Base-by-base conservation (phyloP, 2,797 vertebrate species). In the Chaetophractus vellerosus region DNA sequence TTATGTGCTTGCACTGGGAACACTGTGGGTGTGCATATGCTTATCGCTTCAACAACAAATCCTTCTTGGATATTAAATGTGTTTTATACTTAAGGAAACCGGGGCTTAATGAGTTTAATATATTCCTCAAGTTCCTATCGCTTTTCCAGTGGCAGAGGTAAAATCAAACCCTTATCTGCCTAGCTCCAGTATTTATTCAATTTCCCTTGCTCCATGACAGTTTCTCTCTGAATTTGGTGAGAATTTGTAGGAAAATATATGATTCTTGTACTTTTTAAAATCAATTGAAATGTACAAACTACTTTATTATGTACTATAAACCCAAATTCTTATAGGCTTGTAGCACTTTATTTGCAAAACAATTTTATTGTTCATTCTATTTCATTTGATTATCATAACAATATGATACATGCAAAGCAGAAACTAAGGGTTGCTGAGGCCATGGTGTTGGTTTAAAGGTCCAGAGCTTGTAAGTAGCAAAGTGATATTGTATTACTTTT, bases 221-320 rank as follows among this genome's bases (percentile, higher is more conserved):
- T 72, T 72, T 85, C 81, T n/a, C 8, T 92, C 38, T 59, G 69
- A 86, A 50, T 82, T 75, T 66, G 4, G 16, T 94, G 7, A 79
- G 14, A 57, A 41, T 48, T 50, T 79, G 15, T 41, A 90, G 36
- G 31, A 90, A 83, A 92, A 93, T 50, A 33, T 88, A 93, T 69
- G 15, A 80, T 63, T 68, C 9, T 6, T 28, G 0, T 72, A 72
- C 9, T 61, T 78, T 59, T 33, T 3, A 68, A 61, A 48, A 48
- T 36, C 71, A 68, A 50, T 14, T 36, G 14, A 78, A 93, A 75
- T 36, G 18, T 9, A n/a, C 74, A 36, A 59, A 36, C 0, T 31
- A n/a, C 14, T 92, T 10, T 33, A 38, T 75, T 55, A 31, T 69
- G 18, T 71, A 28, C n/a, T 72, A 63, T 8, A 74, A 66, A 55